Base-by-base conservation (phyloP, 2,888 invertebrate genomes). In the Pseudococcus longispinus region DNA sequence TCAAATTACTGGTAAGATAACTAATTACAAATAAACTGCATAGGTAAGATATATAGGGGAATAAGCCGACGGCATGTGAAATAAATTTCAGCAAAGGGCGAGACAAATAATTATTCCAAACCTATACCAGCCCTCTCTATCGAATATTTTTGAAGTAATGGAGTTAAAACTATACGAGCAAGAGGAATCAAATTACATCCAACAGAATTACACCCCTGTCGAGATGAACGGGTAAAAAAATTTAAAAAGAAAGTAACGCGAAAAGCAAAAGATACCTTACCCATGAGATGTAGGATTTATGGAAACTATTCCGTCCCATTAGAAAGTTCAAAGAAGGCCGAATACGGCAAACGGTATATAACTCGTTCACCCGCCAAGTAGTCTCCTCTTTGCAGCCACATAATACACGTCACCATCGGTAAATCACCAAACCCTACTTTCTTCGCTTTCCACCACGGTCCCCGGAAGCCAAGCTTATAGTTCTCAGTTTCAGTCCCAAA, bases 381-480 rank as follows among this genome's bases (percentile, higher is more conserved):
- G 84, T 84, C 84, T 84, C 84, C 55, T 84, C 20, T 55, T 55
- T 84, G 42, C 46, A 84, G 84, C 55, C 84, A 84, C 84, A 65
- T 84, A 84, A 65, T 42, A 84, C 60, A 84, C 84, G 84, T 84
- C 84, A 84, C 55, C 84, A 65, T 65, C 84, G 42, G 84, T 84
- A 84, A 84, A 84, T 84, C 84, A 84, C 84, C 65, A 42, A 65
- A 65, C 65, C 84, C 84, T 18, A 29, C 84, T n/a, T 32, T 60
- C 42, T 18, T 6, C 18, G 5, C n/a, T 65, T 60, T 55, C 13
- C 83, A 6, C 55, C 18, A 74, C 51, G 32, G 23, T 46, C 70
- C n/a, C 85, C 77, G 77, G 77, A 85, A 85, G 74, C 74, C n/a
- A 77, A 86, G 77, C 86, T 86, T 80, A 86, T 29, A 86, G 86